Percentiles rank a stretch among this genome's conserved stretches.
phyloP scores from a whole-genome alignment of 2,888 invertebrate genomes.

The Teinopalpus imperialis region DNA sequence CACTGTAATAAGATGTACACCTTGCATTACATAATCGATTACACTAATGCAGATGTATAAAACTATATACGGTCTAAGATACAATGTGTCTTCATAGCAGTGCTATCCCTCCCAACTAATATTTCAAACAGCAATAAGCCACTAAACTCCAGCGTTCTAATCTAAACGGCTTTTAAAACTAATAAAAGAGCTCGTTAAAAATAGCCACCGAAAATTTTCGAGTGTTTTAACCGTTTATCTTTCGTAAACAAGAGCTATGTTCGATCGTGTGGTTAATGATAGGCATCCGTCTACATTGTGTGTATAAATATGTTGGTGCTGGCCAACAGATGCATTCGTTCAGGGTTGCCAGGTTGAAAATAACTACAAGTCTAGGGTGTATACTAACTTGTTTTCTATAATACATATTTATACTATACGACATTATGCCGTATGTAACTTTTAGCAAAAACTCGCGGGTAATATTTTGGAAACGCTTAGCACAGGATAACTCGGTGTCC shows the following conservation, averaged over 20 bases:
- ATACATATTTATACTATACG: no score
- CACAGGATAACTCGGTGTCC: no score
- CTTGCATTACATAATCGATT: conserved; percentile 14
- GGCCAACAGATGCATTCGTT: conserved; percentile 50
- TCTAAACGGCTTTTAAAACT: conserved; percentile 81
- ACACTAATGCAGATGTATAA: conserved; percentile 11
- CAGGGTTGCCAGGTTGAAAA: conserved; percentile 36
- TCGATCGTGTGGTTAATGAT: conserved; percentile 56
- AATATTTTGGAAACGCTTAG: no score
- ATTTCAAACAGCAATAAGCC: conserved; percentile 72
- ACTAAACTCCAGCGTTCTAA: conserved; percentile 62
- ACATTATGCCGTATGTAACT: no score
- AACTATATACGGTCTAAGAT: conserved; percentile 30
- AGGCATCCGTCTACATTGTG: conserved; percentile 63
- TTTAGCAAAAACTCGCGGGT: no score
- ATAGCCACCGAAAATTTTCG: conserved; percentile 77
- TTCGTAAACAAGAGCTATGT: conserved; percentile 63
- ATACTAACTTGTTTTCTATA: background rate
- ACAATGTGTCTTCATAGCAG: no score
- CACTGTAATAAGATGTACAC: conserved; percentile 12
- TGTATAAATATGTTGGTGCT: conserved; percentile 52
- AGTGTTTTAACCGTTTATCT: conserved; percentile 61
- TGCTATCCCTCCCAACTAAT: conserved; percentile 67
- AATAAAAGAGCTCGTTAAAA: conserved; percentile 78
- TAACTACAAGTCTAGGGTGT: background rate